phyloP scores from a whole-genome alignment of 2,797 vertebrate genomes.

The Luscinia luscinia region DNA sequence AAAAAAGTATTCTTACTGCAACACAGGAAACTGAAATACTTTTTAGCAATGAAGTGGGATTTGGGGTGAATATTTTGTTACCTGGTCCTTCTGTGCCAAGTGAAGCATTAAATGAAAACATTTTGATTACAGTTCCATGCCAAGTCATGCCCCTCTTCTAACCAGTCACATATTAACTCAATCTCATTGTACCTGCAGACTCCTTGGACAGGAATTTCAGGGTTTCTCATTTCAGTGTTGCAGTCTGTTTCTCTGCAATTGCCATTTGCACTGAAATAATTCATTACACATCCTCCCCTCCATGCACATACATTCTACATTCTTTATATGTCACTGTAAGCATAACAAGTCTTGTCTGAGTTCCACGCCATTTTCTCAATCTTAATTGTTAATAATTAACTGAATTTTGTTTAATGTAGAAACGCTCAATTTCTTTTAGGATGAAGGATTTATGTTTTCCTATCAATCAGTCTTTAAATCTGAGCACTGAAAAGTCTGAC shows the following conservation, averaged over 20 bases:
- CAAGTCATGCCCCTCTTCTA: conserved; percentile 10
- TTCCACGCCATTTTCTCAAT: not conserved
- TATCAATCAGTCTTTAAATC: not conserved
- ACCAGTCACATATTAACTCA: conserved; percentile 7
- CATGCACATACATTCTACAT: not conserved
- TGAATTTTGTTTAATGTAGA: not conserved
- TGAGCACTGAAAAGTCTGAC: not conserved
- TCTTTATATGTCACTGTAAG: not conserved
- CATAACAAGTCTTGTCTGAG: not conserved
- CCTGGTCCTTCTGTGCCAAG: not conserved
- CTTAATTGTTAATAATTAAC: conserved; percentile 23
- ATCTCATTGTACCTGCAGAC: not conserved
- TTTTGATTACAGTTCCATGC: not conserved
- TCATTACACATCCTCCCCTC: not conserved
- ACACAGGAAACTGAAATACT: not conserved
- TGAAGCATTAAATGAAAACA: conserved; percentile 8
- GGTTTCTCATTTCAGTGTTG: not conserved
- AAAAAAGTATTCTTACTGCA: not conserved
- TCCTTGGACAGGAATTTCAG: not conserved
- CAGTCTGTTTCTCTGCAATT: not conserved
- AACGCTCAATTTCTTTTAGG: not conserved
- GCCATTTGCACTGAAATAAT: not conserved
- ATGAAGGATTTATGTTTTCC: not conserved
- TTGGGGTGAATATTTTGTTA: not conserved
- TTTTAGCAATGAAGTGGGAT: not conserved